Base-by-base conservation (phyloP, 2,888 invertebrate genomes). In the Celastrina argiolus region DNA sequence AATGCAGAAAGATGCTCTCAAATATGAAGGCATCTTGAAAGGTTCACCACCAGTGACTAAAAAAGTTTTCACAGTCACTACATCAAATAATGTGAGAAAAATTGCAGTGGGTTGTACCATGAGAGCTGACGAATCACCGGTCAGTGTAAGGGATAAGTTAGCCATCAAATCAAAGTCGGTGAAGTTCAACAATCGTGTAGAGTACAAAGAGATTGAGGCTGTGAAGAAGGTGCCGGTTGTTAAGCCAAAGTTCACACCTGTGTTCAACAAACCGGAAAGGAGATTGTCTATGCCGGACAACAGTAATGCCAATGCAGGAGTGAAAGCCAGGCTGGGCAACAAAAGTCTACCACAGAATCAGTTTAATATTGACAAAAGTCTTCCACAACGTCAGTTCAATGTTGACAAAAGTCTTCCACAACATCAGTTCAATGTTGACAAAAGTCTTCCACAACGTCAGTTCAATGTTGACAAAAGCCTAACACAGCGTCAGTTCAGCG, bases 21-120 rank as follows among this genome's bases (percentile, higher is more conserved):
- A 89, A 74, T 91, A 92, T 70, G 89, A 89, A 71, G 91, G 91
- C 1, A 90, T 92, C 14, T 75, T 91, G 10, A 91, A 91, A 76
- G 76, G 75, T 18, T 68, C 76, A 0, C 69, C 76, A 0, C 69
- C 81, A 0, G 70, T 73, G 0, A 39, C 73, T 0, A 84, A 85
- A 64, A 88, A 85, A 72, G 72, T 79, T 0, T 82, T 85, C 16
- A 85, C 85, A 0, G 82, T 89, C 0, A 88, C 86, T 0, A 83
- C 85, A 0, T 74, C 79, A 66, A 83, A 84, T 59, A 85, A 80
- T 18, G 71, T 79, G 0, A 81, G 90, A 56, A 85, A 82, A 70
- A 88, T 87, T 36, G 83, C 84, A 1, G 75, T 84, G 45, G 79
- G 81, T 14, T 36, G 61, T 1, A 90, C 90, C 0, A 92, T 92